These are phyloP conservation scores for Rhea pennata DNA, from an alignment of 2,113 vertebrate species.

Conservation along the genomic window DNA sequence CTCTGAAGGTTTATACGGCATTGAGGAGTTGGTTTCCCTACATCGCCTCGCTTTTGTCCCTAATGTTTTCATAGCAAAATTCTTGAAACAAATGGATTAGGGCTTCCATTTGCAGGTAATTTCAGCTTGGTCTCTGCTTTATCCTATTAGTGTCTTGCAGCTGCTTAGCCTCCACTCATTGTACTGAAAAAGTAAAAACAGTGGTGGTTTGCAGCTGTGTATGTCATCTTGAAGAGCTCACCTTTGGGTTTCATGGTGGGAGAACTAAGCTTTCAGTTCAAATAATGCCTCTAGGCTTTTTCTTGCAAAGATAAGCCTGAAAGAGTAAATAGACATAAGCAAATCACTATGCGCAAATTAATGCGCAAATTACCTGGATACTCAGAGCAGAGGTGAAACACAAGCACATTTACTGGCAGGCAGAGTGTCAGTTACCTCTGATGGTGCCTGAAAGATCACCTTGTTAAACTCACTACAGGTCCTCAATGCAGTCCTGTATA, in stretches of 20 bases:
- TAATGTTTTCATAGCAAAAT: background rate
- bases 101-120: background rate
- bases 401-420: background rate
- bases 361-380: background rate
- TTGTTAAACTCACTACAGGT: background rate
- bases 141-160: accelerated
- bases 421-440: background rate
- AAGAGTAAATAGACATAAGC: background rate
- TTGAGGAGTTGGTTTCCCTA: background rate
- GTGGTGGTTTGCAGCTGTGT: background rate
- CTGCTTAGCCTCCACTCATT: background rate
- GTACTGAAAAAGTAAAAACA: background rate
- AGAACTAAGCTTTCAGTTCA: background rate
- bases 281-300: background rate
- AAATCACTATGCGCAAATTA: background rate
- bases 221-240: background rate
- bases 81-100: background rate
- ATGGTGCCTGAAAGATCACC: background rate
- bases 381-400: background rate
- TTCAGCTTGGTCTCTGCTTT: background rate
- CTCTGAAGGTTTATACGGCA: background rate
- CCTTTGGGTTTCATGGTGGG: background rate
- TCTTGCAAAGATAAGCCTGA: background rate
- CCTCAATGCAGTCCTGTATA: background rate
- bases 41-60: background rate